Conservation (phyloP, 2,888 invertebrate species). For the Scaptomyza polygonia region DNA sequence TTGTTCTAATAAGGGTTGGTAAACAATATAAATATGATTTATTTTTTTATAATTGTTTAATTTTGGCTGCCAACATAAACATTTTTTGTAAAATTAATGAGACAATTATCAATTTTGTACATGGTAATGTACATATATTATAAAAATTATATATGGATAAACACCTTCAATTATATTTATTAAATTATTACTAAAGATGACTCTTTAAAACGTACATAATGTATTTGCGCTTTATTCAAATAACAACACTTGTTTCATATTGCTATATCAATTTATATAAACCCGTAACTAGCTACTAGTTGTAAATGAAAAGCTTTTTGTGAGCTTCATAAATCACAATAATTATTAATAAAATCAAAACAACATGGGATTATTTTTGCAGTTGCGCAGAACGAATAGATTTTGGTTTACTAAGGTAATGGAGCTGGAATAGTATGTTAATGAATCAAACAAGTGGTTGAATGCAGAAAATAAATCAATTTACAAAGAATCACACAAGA, state of each 20-base stretch:
- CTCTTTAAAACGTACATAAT: conserved; percentile 10
- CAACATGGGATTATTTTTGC: neutral
- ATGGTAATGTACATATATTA: conserved; percentile 19
- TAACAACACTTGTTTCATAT: conserved; percentile 37
- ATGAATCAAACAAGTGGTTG: too few species aligned
- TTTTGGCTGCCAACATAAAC: conserved; percentile 26
- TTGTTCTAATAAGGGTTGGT: conserved; percentile 54
- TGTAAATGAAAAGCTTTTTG: conserved; percentile 36
- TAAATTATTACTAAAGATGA: conserved; percentile 26
- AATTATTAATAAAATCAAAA: conserved; percentile 29
- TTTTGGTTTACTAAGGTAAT: too few species aligned
- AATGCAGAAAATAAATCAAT: too few species aligned
- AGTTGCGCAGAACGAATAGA: conserved; percentile 22
- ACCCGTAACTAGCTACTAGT: conserved; percentile 49
- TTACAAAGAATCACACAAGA: too few species aligned
- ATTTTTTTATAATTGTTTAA: neutral
- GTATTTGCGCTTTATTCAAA: conserved; percentile 46
- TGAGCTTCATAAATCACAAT: conserved; percentile 34
- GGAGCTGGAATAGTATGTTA: too few species aligned
- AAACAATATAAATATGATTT: conserved; percentile 32
- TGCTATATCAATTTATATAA: conserved; percentile 30
- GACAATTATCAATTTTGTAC: conserved; percentile 25
- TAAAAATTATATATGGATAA: conserved; percentile 33
- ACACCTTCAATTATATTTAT: conserved; percentile 47
- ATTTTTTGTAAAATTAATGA: conserved; percentile 32